Percentiles rank a stretch among this genome's conserved stretches.
Evolutionary conservation across 1,140 invertebrate species (phyloP).

Genomic region (Stegodyphus mimosarum): DNA sequence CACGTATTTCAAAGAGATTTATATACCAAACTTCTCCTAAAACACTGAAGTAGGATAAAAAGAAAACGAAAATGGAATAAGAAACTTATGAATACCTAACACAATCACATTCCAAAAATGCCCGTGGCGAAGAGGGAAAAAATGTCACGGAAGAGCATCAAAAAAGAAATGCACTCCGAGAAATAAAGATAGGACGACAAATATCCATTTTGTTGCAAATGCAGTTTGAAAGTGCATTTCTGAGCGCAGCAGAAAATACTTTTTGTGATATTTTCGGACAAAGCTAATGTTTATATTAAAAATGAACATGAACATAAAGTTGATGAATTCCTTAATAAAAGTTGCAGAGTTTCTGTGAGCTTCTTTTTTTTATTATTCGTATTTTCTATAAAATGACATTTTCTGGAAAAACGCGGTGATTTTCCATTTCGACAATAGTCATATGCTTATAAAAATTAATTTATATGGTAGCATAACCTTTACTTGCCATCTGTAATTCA

Average conservation of each 20-base stretch:
- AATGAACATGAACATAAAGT: neutral
- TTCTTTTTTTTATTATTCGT: too few relatives aligned
- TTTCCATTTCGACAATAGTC: too few relatives aligned
- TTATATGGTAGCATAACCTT: too few relatives aligned
- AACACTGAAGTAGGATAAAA: neutral
- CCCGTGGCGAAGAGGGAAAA: slow-evolving; percentile 12
- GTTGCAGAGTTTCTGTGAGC: too few relatives aligned
- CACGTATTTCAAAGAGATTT: neutral
- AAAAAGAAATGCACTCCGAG: slow-evolving; percentile 1
- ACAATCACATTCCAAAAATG: slow-evolving; percentile 29
- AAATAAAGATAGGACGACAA: neutral
- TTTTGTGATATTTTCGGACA: neutral
- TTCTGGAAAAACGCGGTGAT: too few relatives aligned
- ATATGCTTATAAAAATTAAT: too few relatives aligned
- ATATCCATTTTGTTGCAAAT: slow-evolving; percentile 40
- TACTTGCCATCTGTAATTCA: too few relatives aligned
- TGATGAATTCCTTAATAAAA: neutral
- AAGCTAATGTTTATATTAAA: neutral
- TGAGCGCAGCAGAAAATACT: neutral
- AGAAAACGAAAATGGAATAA: slow-evolving; percentile 29
- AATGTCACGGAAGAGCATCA: neutral
- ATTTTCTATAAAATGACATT: too few relatives aligned
- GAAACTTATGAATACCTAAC: slow-evolving; percentile 53
- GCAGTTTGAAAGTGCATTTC: slow-evolving; percentile 28
- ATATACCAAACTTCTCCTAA: neutral